Evolutionary conservation across 2,113 vertebrate species (phyloP), one percentile per base, ranked within the genome.

Genomic region (Corvus cornix): DNA sequence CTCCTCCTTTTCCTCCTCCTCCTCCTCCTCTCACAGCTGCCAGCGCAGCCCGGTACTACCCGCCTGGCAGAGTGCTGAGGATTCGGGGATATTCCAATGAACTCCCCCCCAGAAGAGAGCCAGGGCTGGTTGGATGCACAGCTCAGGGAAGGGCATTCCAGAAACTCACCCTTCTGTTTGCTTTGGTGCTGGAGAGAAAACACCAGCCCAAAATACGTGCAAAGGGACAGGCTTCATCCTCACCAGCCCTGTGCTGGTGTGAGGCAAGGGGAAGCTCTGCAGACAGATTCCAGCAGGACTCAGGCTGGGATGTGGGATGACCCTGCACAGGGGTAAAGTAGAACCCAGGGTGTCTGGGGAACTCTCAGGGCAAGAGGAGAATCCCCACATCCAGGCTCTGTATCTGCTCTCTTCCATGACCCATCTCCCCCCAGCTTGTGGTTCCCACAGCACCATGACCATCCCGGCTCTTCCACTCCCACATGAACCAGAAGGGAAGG

Each of bases 261-360:
- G n/a, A 77, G 44, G 44, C 39, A 28, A 20, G 16, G 30, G 62
- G 22, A 27, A 66, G 66, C 41, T 70, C 27, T 84, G 77, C 88
- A 53, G 70, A 5, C 7, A 41, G 58, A 35, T 75, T 26, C 41
- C 69, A 60, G 72, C 41, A 49, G 75, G 46, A 31, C 23, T 8
- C 0, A 0, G 43, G 19, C 2, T 1, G 2, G 22, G 83, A n/a
- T 33, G 44, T 1, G 4, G 78, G 70, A 30, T 22, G 43, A 48
- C 4, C 21, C 41, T 6, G 1, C 3, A 13, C 68, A 27, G 22
- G 28, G 22, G 4, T 9, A 51, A 60, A 87, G 64, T 82, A 33
- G 64, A 19, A 11, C 39, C 23, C 16, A 17, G 39, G 13, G 69
- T 39, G 26, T 51, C 51, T 23, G 76, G 23, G 66, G 59, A 48